phyloP scores from a whole-genome alignment of 2,888 invertebrate genomes.

The Dendrolimus houi region DNA sequence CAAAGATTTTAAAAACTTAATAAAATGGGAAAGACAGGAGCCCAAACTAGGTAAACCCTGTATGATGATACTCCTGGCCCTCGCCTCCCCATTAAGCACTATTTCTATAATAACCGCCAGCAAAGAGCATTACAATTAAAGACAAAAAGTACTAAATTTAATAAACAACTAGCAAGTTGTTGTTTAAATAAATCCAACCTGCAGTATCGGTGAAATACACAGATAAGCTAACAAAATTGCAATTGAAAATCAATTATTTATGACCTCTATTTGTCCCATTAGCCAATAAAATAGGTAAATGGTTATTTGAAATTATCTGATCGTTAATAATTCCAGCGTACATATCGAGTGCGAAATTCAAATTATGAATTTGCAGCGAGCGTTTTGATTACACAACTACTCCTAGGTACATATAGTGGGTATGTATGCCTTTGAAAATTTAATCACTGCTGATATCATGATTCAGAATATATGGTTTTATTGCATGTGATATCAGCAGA shows the following conservation, averaged over 20 bases:
- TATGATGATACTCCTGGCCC: no score
- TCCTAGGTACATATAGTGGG: background rate
- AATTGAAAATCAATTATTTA: constrained; percentile 37
- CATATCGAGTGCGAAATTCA: background rate
- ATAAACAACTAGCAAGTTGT: no score
- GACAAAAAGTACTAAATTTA: no score
- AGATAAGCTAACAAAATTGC: constrained; percentile 22
- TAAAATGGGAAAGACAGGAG: no score
- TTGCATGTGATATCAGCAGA: background rate
- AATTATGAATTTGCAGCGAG: background rate
- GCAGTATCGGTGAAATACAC: constrained; percentile 8
- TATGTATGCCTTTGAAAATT: background rate
- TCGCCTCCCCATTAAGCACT: no score
- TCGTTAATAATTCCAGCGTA: background rate
- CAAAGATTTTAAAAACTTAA: no score
- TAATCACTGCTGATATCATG: background rate
- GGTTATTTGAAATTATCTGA: constrained; percentile 14
- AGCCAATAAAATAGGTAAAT: constrained; percentile 23
- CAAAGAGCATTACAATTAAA: no score
- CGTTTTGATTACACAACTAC: background rate
- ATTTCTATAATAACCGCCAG: no score
- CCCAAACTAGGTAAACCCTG: no score
- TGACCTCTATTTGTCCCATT: constrained; percentile 18
- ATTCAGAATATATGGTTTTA: background rate
- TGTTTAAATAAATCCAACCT: background rate